phyloP scores from a whole-genome alignment of 2,888 invertebrate genomes.

The Coleophora flavipennella region DNA sequence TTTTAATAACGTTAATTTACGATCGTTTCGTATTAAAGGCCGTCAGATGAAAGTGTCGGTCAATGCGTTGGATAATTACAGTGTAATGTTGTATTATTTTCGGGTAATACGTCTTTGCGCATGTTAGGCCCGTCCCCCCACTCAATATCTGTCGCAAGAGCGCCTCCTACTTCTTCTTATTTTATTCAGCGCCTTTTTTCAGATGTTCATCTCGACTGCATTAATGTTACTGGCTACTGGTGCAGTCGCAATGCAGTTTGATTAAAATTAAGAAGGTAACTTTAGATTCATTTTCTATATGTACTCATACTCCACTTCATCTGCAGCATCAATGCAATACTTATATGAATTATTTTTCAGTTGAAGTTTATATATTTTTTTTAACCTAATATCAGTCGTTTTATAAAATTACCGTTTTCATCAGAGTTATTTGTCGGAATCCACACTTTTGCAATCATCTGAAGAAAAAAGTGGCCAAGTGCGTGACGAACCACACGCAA shows the following conservation, averaged over 20 bases:
- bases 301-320: background rate
- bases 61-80: slow-evolving; percentile 48
- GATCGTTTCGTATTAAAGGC: slow-evolving; percentile 53
- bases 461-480: too few relatives aligned
- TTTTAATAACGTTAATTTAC: slow-evolving; percentile 66
- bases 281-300: slow-evolving; percentile 15
- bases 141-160: slow-evolving; percentile 70
- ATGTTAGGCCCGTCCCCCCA: slow-evolving; percentile 70
- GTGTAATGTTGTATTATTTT: slow-evolving; percentile 36
- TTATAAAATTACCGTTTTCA: too few relatives aligned
- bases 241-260: slow-evolving; percentile 66
- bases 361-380: too few relatives aligned
- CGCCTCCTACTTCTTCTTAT: slow-evolving; percentile 70
- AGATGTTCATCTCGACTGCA: slow-evolving; percentile 57
- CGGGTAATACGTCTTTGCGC: slow-evolving; percentile 62
- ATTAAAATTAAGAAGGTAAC: slow-evolving; percentile 60
- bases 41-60: slow-evolving; percentile 54
- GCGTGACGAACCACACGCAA: too few relatives aligned
- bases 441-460: too few relatives aligned
- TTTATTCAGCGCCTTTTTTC: slow-evolving; percentile 63
- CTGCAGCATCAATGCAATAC: too few relatives aligned
- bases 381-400: too few relatives aligned
- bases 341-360: too few relatives aligned
- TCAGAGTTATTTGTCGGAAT: too few relatives aligned
- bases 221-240: slow-evolving; percentile 38